These are phyloP conservation scores for Periophthalmus magnuspinnatus DNA, from an alignment of 2,797 vertebrate species.

Conservation along the genomic window DNA sequence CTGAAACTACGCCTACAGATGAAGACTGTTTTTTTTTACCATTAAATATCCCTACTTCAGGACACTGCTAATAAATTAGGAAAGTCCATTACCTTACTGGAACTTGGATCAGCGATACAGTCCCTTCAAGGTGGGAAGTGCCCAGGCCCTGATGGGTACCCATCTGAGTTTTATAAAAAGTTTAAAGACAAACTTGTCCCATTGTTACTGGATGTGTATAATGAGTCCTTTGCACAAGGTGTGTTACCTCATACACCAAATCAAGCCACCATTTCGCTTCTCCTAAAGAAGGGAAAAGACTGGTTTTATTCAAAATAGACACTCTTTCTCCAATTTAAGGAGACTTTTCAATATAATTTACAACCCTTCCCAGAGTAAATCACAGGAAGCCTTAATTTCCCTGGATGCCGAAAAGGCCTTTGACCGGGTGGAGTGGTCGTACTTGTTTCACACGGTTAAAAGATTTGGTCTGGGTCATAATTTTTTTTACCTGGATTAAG, in stretches of 20 bases:
- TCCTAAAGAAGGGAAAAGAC: background rate
- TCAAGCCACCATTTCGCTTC: too few relatives aligned
- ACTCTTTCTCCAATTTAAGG: slow-evolving; percentile 6
- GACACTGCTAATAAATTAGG: too few relatives aligned
- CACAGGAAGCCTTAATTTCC: background rate
- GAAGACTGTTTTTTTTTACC: too few relatives aligned
- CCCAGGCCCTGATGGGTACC: background rate
- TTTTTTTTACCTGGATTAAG: background rate
- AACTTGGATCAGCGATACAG: too few relatives aligned
- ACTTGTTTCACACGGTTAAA: background rate
- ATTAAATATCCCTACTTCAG: too few relatives aligned
- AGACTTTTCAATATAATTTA: background rate
- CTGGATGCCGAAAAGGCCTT: background rate
- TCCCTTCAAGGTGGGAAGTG: background rate
- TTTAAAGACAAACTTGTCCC: background rate
- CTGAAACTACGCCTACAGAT: too few relatives aligned
- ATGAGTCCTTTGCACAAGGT: background rate
- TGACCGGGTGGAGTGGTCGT: too few relatives aligned
- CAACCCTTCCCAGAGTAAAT: background rate
- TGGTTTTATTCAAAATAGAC: background rate
- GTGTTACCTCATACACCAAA: too few relatives aligned
- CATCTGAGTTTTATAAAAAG: background rate
- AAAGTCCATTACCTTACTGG: too few relatives aligned
- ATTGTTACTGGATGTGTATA: background rate
- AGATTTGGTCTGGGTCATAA: background rate